Evolutionary conservation across 2,113 vertebrate species (phyloP).

Genomic region (Lepisosteus oculatus): DNA sequence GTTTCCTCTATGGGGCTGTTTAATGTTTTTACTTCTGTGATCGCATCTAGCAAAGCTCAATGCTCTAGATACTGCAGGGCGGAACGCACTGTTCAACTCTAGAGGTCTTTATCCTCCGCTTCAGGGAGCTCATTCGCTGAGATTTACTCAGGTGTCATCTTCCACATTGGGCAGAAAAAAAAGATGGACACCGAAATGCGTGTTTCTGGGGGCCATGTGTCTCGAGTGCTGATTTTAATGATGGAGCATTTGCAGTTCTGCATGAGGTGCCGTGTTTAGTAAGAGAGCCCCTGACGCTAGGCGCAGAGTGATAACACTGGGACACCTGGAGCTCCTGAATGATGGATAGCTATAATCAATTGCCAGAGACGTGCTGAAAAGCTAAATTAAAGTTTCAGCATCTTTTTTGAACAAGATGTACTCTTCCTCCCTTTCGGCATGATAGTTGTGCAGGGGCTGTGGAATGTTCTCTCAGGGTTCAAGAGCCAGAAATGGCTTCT

Average conservation of each 20-base stretch:
- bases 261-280: neutral
- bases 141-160: too few species aligned
- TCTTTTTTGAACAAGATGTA: neutral
- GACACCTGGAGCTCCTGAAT: neutral
- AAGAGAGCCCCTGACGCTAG: neutral
- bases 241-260: neutral
- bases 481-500: too few species aligned
- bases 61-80: too few species aligned
- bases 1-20: too few species aligned
- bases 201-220: too few species aligned
- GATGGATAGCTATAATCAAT: conserved; percentile 17
- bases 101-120: too few species aligned
- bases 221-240: neutral
- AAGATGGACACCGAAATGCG: too few species aligned
- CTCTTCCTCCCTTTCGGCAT: neutral
- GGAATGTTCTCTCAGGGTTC: neutral
- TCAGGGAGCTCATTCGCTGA: too few species aligned
- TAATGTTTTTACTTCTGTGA: too few species aligned
- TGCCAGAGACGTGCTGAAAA: neutral
- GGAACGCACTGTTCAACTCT: too few species aligned
- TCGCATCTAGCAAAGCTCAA: too few species aligned
- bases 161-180: too few species aligned
- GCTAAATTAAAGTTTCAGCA: conserved; percentile 9
- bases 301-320: neutral
- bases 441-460: neutral